These are phyloP conservation scores for Hephaestus fuliginosus DNA, from an alignment of 2,797 vertebrate species.

Conservation along the genomic window DNA sequence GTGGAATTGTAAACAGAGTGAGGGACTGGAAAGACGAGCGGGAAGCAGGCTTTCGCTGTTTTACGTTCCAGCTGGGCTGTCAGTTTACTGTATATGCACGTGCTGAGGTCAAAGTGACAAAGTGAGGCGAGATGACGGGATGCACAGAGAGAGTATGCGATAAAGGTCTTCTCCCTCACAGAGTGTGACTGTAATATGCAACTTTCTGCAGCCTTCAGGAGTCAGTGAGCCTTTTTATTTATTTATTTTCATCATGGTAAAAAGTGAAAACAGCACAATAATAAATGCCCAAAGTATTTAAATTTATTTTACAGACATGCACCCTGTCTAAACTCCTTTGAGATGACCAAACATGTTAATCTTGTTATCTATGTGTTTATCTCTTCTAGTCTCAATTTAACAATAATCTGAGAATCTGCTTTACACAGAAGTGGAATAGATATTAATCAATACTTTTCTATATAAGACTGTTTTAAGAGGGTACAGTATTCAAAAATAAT, in stretches of 20 bases:
- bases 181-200: neutral
- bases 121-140: constrained; percentile 24
- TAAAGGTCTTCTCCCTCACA: neutral
- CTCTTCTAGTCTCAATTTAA: too few species aligned
- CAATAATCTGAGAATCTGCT: too few species aligned
- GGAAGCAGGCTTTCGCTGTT: constrained; percentile 59
- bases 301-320: neutral
- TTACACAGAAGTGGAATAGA: too few species aligned
- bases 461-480: neutral
- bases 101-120: constrained; percentile 37
- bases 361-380: neutral
- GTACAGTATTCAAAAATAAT: neutral
- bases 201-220: neutral
- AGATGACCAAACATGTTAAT: neutral
- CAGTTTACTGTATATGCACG: neutral
- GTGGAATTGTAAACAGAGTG: constrained; percentile 81
- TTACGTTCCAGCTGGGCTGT: constrained; percentile 29
- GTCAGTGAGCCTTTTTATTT: neutral
- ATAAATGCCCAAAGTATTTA: neutral
- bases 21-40: constrained; percentile 68
- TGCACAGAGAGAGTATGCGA: neutral
- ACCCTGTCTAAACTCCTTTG: neutral
- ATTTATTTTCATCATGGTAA: neutral
- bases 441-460: neutral
- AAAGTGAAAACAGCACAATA: neutral